Base-by-base conservation (phyloP, 2,113 vertebrate species). In the Circaetus cinerascens region DNA sequence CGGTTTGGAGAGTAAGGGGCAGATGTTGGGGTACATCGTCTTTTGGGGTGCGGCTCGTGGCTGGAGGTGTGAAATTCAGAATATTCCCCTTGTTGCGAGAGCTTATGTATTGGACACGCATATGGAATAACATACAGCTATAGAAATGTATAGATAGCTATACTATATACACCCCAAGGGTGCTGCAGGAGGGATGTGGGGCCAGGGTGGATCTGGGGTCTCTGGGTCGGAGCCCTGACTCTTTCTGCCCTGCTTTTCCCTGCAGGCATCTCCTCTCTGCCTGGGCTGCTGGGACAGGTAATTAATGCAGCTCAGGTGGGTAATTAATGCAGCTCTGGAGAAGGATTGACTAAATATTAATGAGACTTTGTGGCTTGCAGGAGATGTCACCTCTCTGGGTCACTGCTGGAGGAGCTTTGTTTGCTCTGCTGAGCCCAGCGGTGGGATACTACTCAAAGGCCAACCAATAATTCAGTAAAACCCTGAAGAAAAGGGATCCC, bases 61-160 rank as follows among this genome's bases (percentile, higher is more conserved):
- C 67, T 27, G 45, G 34, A 40, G n/a, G 8, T 5, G 34, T 0
- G 0, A 56, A 11, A 16, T 36, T 68, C 34, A 10, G 77, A 36
- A 27, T 0, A 2, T 9, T n/a, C 13, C 13, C 41, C 25, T 57
- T 17, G 11, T 11, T 5, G 15, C 1, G 2, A 48, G 57, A 5
- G 5, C 15, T 38, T 5, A 13, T 3, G 3, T 6, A 2, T 15
- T 5, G 23, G 32, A 7, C 20, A 43, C 4, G 5, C 1, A 2
- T 0, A 0, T 0, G 15, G 25, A 38, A 2, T 15, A 30, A 17
- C 4, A 9, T 25, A 8, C 1, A 34, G 17, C 18, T 48, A 11
- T 0, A 53, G 48, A 43, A 62, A 62, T 1, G 7, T 13, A 4
- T 6, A 9, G 11, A 26, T 6, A 29, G 27, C 15, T 25, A 4